Conservation (phyloP, 1,140 invertebrate genomes). For the Drosophila arawakana region DNA sequence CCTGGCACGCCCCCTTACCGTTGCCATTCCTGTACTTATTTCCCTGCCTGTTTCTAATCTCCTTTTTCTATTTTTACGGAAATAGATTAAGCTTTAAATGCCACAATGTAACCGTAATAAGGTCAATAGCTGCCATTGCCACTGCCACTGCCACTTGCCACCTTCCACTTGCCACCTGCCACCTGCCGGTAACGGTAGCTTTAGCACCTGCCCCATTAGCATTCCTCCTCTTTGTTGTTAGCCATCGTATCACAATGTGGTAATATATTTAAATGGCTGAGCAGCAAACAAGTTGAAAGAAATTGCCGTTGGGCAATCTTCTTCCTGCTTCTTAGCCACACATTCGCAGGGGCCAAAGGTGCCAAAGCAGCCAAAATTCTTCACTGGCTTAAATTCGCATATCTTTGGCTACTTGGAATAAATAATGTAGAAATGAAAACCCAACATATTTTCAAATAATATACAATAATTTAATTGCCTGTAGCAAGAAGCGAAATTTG, state of each 20-base stretch:
- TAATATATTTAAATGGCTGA: slow-evolving; percentile 49
- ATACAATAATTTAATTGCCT: slow-evolving; percentile 3
- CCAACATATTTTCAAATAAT: background rate
- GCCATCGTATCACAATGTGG: slow-evolving; percentile 36
- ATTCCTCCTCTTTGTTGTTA: slow-evolving; percentile 43
- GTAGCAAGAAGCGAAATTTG: background rate
- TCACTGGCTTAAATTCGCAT: background rate
- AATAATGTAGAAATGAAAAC: background rate
- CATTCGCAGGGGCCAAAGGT: background rate
- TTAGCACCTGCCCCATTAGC: slow-evolving; percentile 42
- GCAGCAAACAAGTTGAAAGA: slow-evolving; percentile 36
- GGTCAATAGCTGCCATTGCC: slow-evolving; percentile 42
- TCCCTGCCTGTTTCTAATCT: background rate
- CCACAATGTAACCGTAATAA: slow-evolving; percentile 49
- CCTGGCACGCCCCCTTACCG: background rate
- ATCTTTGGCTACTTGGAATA: background rate
- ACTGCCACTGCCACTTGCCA: background rate
- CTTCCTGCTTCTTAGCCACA: background rate
- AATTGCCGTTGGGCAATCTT: slow-evolving; percentile 31
- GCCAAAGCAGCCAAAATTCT: background rate
- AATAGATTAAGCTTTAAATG: slow-evolving; percentile 55
- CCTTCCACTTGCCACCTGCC: background rate
- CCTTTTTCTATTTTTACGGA: slow-evolving; percentile 12
- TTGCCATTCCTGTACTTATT: background rate
- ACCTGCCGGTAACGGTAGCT: background rate